Evolutionary conservation across 2,888 invertebrate genomes (phyloP), one percentile per base, ranked within the genome.

Genomic region (Ichneumoninae sp.): DNA sequence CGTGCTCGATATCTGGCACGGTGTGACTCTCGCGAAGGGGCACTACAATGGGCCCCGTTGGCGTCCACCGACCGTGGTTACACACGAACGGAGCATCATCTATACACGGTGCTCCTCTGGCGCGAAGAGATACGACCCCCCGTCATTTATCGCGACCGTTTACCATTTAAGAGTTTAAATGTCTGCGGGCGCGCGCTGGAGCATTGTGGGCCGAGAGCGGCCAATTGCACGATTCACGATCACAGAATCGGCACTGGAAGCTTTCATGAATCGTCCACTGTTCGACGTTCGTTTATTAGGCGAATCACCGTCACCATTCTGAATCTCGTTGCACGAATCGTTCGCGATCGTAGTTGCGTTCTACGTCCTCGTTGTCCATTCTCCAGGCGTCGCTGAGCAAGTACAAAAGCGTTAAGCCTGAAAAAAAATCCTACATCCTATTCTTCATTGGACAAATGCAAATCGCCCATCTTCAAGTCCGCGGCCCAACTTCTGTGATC

Each of bases 301-400:
- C 52, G 44, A 54, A 6, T 60, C 54, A 4, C 44, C 36, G 50
- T 60, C 50, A 30, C 22, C 7, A 1, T n/a, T 10, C 30, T 8
- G 5, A 74, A 74, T 30, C 30, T 30, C 33, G 60, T 47, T 47
- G 60, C 47, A 19, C 13, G 33, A 50, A 47, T 19, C 72, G n/a
- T 62, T 60, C 60, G 26, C 44, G 1, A 8, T 68, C 44, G 19
- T 1, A 26, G 8, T 16, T 16, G 7, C 47, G 0, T 4, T 5
- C 8, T 19, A 3, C 44, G 40, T 19, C 16, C 40, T 40, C n/a
- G 65, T 40, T n/a, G 47, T 30, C 44, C 47, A 7, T 68, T 68
- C 88, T 89, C 88, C 89, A 91, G 90, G 90, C 91, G 91, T 91
- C 91, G 90, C 89, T 89, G 91, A 89, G 83, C 91, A 90, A 91